Percentiles rank a stretch among this genome's conserved stretches.
phyloP scores from a whole-genome alignment of 2,888 invertebrate genomes.

The Melipona beecheii region DNA sequence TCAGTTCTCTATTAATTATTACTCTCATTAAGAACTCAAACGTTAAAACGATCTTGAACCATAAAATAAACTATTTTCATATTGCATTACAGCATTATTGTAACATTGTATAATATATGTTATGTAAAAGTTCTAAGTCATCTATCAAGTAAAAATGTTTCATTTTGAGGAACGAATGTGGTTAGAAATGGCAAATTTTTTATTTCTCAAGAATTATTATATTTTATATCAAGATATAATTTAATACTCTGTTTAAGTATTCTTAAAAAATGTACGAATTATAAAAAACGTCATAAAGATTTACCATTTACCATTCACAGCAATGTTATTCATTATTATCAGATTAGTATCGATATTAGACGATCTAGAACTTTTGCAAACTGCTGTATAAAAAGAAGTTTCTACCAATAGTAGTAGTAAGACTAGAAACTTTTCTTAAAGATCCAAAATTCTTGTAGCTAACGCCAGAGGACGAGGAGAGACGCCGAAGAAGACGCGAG shows the following conservation, averaged over 20 bases:
- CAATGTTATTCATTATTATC: background rate
- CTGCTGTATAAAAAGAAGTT: background rate
- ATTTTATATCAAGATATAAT: no score
- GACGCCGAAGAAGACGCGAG: conserved; percentile 93
- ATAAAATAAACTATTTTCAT: background rate
- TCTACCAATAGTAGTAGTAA: background rate
- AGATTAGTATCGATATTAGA: background rate
- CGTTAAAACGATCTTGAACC: no score
- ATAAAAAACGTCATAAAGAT: no score
- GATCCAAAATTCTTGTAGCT: conserved; percentile 85
- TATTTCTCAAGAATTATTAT: background rate
- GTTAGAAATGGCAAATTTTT: background rate
- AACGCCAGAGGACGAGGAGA: conserved; percentile 96
- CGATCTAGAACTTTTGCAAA: background rate
- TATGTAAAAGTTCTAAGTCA: background rate
- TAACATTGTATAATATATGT: background rate
- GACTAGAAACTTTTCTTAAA: background rate
- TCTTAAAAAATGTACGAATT: no score
- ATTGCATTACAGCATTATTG: background rate
- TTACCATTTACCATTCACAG: background rate
- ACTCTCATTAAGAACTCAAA: background rate
- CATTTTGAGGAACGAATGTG: background rate
- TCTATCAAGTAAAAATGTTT: background rate
- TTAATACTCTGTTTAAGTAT: no score
- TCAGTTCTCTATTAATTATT: background rate